Evolutionary conservation across 2,113 vertebrate species (phyloP).

Genomic region (Mesocricetus auratus): DNA sequence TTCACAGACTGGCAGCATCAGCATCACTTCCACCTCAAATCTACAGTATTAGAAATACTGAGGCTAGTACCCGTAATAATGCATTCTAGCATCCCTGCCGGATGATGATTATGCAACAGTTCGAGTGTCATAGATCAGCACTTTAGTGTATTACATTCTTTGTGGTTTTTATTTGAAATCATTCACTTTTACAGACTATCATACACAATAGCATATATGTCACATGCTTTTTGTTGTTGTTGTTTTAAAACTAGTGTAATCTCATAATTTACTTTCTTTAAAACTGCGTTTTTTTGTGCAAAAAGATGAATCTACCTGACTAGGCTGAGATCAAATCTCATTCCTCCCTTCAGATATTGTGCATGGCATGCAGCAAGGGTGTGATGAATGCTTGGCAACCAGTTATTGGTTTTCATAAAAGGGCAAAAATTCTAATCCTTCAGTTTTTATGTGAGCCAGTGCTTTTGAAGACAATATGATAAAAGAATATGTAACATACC

Average conservation of each 20-base stretch:
- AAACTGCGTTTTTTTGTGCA: not conserved
- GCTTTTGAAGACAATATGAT: constrained; percentile 5
- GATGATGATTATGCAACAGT: constrained; percentile 12
- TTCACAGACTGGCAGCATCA: not conserved
- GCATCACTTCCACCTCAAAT: not conserved
- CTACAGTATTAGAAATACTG: not conserved
- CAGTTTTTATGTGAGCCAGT: not conserved
- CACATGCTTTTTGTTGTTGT: not conserved
- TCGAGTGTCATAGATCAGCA: not conserved
- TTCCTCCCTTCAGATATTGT: not conserved
- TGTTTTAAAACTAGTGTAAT: not conserved
- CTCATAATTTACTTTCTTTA: not conserved
- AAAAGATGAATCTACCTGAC: not conserved
- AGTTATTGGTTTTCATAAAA: not conserved
- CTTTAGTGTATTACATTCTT: not conserved
- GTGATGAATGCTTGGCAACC: constrained; percentile 9
- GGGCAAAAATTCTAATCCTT: not conserved
- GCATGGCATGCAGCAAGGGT: not conserved
- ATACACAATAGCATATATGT: constrained; percentile 1
- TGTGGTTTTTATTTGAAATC: not conserved
- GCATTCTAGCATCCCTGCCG: not conserved
- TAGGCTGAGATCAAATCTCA: constrained; percentile 22
- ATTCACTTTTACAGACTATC: not conserved
- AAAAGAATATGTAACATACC: not conserved
- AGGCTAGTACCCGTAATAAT: not conserved